These are phyloP conservation scores for Parauchenoglanis ngamensis DNA, from an alignment of 2,797 vertebrate species.

Conservation along the genomic window DNA sequence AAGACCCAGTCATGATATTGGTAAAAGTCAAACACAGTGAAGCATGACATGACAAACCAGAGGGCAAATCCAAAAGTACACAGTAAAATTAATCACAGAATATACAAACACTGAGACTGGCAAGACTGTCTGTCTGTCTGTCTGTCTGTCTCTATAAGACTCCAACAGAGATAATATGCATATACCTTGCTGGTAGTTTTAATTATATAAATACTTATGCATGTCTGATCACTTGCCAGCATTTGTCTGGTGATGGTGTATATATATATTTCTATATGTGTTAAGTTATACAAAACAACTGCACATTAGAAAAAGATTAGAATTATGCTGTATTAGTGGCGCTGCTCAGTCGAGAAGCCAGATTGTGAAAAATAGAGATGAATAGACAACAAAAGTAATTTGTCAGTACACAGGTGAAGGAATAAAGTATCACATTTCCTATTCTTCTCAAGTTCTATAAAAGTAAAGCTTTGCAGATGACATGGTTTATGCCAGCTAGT, in stretches of 20 bases:
- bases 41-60: not conserved
- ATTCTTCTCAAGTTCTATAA: constrained; percentile 16
- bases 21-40: not conserved
- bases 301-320: constrained; percentile 49
- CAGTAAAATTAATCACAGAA: not conserved
- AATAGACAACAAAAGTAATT: not conserved
- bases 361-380: not conserved
- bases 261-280: not conserved
- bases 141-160: constrained; percentile 35
- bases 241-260: constrained; percentile 21
- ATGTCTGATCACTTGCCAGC: constrained; percentile 59
- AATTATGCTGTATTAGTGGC: not conserved
- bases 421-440: not conserved
- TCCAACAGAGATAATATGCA: constrained; percentile 56
- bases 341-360: not conserved
- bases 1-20: not conserved
- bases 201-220: constrained; percentile 63
- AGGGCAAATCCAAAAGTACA: not conserved
- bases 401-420: not conserved
- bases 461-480: constrained; percentile 19
- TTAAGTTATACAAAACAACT: constrained; percentile 15
- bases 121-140: not conserved
- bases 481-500: constrained; percentile 25
- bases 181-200: constrained; percentile 64
- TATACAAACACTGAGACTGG: constrained; percentile 19